Percentiles rank a stretch among this genome's conserved stretches.
These are phyloP conservation scores for Sinocyclocheilus grahami DNA, from an alignment of 2,113 vertebrate genomes.

Conservation along the genomic window DNA sequence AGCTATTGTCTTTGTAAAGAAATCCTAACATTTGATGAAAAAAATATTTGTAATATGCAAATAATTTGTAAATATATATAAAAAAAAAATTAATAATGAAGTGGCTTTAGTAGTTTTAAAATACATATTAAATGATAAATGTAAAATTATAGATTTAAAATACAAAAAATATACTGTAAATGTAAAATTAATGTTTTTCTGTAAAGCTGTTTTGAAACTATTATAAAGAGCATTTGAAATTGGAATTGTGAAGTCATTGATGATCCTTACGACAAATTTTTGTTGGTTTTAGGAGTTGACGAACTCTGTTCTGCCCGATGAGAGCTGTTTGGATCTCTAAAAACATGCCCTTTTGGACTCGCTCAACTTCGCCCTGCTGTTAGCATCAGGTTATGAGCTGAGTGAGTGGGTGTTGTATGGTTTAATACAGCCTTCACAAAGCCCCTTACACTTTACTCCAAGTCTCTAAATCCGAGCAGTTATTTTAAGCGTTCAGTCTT, in stretches of 20 bases:
- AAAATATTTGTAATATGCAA: background rate
- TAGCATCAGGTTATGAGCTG: background rate
- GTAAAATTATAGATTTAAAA: background rate
- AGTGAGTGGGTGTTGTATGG: background rate
- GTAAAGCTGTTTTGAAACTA: background rate
- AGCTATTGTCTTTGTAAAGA: too few relatives aligned
- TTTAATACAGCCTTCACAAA: conserved; percentile 12
- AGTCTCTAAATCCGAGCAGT: conserved; percentile 5
- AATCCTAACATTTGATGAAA: background rate
- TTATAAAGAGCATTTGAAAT: background rate
- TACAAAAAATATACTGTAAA: background rate
- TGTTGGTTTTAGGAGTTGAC: background rate
- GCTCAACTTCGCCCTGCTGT: conserved; percentile 25
- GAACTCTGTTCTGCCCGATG: background rate
- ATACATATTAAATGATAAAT: background rate
- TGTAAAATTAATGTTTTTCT: background rate
- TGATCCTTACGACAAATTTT: background rate
- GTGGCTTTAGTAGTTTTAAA: background rate
- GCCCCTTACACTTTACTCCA: conserved; percentile 2
- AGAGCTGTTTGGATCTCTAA: background rate
- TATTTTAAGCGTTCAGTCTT: conserved; percentile 50
- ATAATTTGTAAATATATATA: too few relatives aligned
- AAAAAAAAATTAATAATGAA: background rate
- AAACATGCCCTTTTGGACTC: conserved; percentile 38
- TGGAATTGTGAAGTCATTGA: background rate